Conservation (phyloP, 2,797 vertebrate genomes). For the Monodelphis domestica region DNA sequence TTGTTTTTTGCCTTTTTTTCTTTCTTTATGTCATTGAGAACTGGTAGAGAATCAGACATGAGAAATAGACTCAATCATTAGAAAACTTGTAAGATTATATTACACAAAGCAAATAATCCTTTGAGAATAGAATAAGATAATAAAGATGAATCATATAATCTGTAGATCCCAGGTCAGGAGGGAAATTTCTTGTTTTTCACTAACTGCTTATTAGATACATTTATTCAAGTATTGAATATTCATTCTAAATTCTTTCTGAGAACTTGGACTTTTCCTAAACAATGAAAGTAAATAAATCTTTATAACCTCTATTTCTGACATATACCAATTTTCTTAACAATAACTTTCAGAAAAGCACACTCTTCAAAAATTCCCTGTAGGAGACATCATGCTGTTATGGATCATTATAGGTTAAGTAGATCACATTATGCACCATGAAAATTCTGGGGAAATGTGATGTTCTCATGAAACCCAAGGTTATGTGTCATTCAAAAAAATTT, state of each 20-base stretch:
- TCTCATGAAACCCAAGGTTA: constrained; percentile 13
- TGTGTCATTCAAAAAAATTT: not conserved
- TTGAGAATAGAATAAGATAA: not conserved
- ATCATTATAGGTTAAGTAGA: constrained; percentile 26
- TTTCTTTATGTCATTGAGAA: not conserved
- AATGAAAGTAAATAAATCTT: not conserved
- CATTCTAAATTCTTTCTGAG: constrained; percentile 19
- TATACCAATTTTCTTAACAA: constrained; percentile 4
- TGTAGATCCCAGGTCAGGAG: not conserved
- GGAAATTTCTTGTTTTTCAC: constrained; percentile 44
- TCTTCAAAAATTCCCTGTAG: not conserved
- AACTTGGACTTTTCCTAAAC: constrained; percentile 46
- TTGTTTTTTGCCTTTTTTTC: not conserved
- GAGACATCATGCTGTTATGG: not conserved
- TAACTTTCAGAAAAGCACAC: not conserved
- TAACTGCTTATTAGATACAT: constrained; percentile 31
- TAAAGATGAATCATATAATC: constrained; percentile 5
- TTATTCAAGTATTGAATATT: constrained; percentile 21
- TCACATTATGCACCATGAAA: not conserved
- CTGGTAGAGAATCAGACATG: not conserved
- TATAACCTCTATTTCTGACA: constrained; percentile 19
- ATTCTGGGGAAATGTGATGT: not conserved
- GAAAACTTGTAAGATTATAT: not conserved
- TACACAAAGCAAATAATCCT: constrained; percentile 4
- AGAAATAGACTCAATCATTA: not conserved